Evolutionary conservation across 2,888 invertebrate species (phyloP).

Genomic region (Apamea crenata): DNA sequence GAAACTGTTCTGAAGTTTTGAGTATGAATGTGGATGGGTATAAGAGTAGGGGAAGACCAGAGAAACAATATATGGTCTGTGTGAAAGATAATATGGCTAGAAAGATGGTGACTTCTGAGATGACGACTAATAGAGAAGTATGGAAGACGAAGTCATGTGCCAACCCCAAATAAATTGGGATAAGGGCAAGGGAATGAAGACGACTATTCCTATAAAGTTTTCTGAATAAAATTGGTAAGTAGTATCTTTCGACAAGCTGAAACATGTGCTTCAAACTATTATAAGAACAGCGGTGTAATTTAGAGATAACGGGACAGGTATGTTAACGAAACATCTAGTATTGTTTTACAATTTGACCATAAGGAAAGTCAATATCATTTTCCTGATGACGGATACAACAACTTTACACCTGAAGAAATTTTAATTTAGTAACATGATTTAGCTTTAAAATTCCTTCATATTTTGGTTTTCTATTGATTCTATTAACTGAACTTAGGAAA

Average conservation of each 20-base stretch:
- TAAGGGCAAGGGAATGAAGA: not conserved
- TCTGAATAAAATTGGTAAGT: not conserved
- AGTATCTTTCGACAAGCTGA: not conserved
- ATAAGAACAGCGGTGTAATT: not conserved
- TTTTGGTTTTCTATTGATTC: not conserved
- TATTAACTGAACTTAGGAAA: not conserved
- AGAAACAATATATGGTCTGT: not conserved
- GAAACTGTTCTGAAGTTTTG: not conserved
- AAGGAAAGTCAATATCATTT: constrained; percentile 10
- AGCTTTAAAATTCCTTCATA: not conserved
- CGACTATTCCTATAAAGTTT: not conserved
- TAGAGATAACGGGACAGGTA: not conserved
- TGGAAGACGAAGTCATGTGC: not conserved
- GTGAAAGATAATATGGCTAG: not conserved
- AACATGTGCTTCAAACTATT: not conserved
- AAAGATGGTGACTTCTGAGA: not conserved
- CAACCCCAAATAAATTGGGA: not conserved
- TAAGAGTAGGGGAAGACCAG: not conserved
- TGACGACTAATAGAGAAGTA: not conserved
- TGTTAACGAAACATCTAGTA: not conserved
- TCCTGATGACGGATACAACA: not conserved
- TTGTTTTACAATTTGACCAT: not conserved
- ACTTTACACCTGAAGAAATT: no score
- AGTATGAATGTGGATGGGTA: not conserved
- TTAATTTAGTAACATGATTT: not conserved